Evolutionary conservation across 2,113 vertebrate species (phyloP).

Genomic region (Chroicocephalus ridibundus): DNA sequence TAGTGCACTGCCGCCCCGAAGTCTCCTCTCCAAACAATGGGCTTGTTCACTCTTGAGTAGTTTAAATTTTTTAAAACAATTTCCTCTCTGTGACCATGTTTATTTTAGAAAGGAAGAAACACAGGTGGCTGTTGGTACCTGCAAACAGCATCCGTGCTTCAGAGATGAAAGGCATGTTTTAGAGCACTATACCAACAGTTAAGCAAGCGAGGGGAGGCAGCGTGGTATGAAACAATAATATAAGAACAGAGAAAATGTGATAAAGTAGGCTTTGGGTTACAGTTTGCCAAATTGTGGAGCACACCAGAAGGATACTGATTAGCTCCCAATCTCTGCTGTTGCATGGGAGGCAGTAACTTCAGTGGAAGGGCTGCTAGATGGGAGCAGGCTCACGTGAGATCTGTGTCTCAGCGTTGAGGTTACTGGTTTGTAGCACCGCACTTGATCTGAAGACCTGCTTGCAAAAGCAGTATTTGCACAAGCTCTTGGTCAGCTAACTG

Average conservation of each 20-base stretch:
- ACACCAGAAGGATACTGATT: background rate
- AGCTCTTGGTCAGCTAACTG: background rate
- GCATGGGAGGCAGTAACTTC: background rate
- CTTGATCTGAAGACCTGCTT: background rate
- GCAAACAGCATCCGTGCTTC: background rate
- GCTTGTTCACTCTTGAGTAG: background rate
- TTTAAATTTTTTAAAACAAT: background rate
- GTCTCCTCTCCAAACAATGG: background rate
- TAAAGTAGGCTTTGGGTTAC: background rate
- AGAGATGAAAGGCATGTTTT: background rate
- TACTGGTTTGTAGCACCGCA: rapidly evolving
- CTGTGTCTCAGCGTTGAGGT: background rate
- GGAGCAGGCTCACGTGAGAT: background rate
- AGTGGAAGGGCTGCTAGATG: background rate
- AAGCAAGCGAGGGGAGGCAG: background rate
- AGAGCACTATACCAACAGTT: background rate
- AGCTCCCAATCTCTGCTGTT: background rate
- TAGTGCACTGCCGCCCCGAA: background rate
- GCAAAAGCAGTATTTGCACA: background rate
- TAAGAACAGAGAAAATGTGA: background rate
- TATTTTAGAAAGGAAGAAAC: constrained; percentile 19
- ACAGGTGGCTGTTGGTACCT: background rate
- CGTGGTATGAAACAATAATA: background rate
- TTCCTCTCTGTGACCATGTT: background rate
- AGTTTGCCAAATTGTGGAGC: background rate